Evolutionary conservation across 1,140 invertebrate species (phyloP), one percentile per base, ranked within the genome.

Genomic region (Apis laboriosa): DNA sequence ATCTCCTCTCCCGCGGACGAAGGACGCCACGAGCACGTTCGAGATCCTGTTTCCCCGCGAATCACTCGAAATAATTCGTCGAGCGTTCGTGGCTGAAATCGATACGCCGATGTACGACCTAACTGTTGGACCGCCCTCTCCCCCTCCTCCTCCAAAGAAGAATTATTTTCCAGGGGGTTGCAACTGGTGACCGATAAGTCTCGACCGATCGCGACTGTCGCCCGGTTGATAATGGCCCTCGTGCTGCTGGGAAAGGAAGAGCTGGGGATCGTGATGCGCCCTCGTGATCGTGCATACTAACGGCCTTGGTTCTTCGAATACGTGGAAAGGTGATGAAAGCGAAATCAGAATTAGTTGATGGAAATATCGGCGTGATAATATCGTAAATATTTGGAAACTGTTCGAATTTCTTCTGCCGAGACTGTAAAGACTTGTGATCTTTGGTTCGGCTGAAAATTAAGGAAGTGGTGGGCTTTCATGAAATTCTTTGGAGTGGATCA

Each of bases 1-100:
- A 80, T 66, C 64, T 34, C 12, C 19, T 51, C 9, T n/a, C 34
- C 2, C 34, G 34, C 51, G n/a, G n/a, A 13, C 78, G 76, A 85
- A 87, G 86, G 83, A 85, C 86, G 49, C 63, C 19, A 77, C 68
- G 75, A 28, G 24, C 64, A 78, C 79, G 79, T 64, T 76, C 83
- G 83, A 88, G 83, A 88, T 88, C 73, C 80, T 84, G 82, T 90
- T 90, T 86, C 85, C 34, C 64, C 81, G 74, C 79, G 34, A 60
- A 68, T 80, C 76, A 53, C 56, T 88, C 77, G 76, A 86, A 76
- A 84, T 85, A 88, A 89, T 85, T 77, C 60, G 51, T 88, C 67
- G 70, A 49, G 68, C 56, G 24, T 24, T 24, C 24, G 21, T 43
- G 63, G 63, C 56, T 74, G 78, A 87, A 86, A 86, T 87, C 81